Evolutionary conservation across 2,888 invertebrate genomes (phyloP).

Genomic region (Caenorhabditis uteleia): DNA sequence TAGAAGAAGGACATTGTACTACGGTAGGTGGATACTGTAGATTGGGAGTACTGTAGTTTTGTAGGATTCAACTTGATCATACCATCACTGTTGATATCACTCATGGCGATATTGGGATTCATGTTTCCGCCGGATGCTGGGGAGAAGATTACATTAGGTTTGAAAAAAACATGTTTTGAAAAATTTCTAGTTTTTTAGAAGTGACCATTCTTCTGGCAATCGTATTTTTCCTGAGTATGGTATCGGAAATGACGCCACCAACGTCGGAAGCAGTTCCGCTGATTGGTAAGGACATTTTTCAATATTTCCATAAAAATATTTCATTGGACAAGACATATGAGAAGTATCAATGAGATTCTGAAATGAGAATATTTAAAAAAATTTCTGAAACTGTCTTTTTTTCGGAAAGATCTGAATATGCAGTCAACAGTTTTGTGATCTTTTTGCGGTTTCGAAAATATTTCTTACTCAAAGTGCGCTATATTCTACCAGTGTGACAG

Average conservation of each 20-base stretch:
- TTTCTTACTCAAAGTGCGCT: no score
- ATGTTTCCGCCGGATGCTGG: conserved; percentile 98
- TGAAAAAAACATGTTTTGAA: conserved; percentile 51
- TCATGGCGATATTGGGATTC: conserved; percentile 97
- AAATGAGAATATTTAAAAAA: no score
- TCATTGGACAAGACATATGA: no score
- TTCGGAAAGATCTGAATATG: no score
- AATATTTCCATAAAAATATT: no score
- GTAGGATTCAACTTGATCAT: conserved; percentile 96
- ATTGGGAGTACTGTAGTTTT: neutral
- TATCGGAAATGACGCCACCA: conserved; percentile 95
- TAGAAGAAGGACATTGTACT: conserved; percentile 93
- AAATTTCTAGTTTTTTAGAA: conserved; percentile 41
- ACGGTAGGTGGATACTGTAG: conserved; percentile 74
- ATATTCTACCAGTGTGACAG: no score
- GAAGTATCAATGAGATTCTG: no score
- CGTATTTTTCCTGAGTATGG: conserved; percentile 96
- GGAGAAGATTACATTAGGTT: conserved; percentile 96
- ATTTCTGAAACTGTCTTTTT: no score
- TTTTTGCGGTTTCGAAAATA: no score
- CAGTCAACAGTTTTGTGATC: no score
- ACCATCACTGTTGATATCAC: conserved; percentile 96
- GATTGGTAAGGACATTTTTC: no score
- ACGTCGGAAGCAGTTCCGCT: conserved; percentile 73
- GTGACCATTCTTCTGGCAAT: conserved; percentile 78